phyloP scores from a whole-genome alignment of 2,113 vertebrate genomes.

The Elaphurus davidianus region DNA sequence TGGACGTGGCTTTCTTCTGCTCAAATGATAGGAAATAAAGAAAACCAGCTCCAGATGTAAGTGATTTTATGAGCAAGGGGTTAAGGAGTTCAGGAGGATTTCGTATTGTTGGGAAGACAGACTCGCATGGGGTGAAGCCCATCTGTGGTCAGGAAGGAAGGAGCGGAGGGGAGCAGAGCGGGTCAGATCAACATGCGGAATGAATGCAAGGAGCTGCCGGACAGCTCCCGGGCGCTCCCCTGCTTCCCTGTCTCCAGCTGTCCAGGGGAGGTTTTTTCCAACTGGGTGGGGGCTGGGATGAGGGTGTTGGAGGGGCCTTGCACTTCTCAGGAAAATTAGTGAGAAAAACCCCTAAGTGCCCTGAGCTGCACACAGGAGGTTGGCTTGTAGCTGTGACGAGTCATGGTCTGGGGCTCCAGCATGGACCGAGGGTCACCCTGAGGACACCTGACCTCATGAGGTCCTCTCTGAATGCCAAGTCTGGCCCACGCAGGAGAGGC shows the following conservation, averaged over 20 bases:
- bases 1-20: accelerated
- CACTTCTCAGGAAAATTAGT: background rate
- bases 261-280: too few species aligned
- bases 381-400: accelerated
- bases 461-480: accelerated
- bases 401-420: accelerated
- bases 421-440: background rate
- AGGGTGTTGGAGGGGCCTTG: background rate
- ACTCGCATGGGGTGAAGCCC: accelerated
- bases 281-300: background rate
- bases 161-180: background rate
- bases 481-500: accelerated
- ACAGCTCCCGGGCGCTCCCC: too few species aligned
- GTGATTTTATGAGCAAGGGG: too few species aligned
- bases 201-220: accelerated
- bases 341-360: accelerated
- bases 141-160: background rate
- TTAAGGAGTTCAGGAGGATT: background rate
- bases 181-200: accelerated
- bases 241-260: accelerated
- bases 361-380: accelerated
- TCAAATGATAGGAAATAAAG: background rate
- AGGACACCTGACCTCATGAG: accelerated
- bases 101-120: too few species aligned
- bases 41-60: background rate